Conservation (phyloP, 1,140 invertebrate genomes). For the Brachionus sp. region DNA sequence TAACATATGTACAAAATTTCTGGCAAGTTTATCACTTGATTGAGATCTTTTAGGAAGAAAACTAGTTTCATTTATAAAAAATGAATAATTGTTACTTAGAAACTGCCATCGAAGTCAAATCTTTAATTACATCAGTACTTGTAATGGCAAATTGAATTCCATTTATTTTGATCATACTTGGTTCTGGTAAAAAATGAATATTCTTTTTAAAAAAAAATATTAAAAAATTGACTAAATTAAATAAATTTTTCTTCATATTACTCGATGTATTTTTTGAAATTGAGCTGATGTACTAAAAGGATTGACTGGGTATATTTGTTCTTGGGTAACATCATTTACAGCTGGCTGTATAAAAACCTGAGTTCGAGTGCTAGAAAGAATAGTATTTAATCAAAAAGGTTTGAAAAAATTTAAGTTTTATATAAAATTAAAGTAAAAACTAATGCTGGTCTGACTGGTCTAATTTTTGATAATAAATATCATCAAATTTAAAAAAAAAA, state of each 20-base stretch:
- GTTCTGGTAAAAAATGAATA: slow-evolving; percentile 38
- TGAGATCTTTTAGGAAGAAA: not conserved
- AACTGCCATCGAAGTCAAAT: slow-evolving; percentile 36
- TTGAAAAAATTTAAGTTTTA: not conserved
- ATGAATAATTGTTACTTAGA: not conserved
- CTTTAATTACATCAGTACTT: slow-evolving; percentile 35
- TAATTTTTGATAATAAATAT: too few relatives aligned
- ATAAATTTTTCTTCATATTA: not conserved
- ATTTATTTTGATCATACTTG: slow-evolving; percentile 44
- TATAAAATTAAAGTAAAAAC: too few relatives aligned
- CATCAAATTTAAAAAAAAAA: too few relatives aligned
- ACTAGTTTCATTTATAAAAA: not conserved
- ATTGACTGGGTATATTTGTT: slow-evolving; percentile 40
- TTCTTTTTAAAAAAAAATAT: not conserved
- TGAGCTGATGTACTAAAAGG: not conserved
- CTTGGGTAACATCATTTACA: slow-evolving; percentile 1
- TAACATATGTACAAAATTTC: slow-evolving; percentile 43
- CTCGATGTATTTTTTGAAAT: not conserved
- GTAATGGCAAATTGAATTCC: slow-evolving; percentile 25
- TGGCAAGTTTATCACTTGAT: slow-evolving; percentile 18
- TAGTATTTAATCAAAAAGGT: not conserved
- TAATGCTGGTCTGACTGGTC: too few relatives aligned
- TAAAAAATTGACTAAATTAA: not conserved
- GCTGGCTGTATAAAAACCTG: slow-evolving; percentile 39
- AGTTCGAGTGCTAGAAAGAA: not conserved